These are phyloP conservation scores for Sebastolobus altivelis DNA, from an alignment of 2,797 vertebrate genomes.

Conservation along the genomic window DNA sequence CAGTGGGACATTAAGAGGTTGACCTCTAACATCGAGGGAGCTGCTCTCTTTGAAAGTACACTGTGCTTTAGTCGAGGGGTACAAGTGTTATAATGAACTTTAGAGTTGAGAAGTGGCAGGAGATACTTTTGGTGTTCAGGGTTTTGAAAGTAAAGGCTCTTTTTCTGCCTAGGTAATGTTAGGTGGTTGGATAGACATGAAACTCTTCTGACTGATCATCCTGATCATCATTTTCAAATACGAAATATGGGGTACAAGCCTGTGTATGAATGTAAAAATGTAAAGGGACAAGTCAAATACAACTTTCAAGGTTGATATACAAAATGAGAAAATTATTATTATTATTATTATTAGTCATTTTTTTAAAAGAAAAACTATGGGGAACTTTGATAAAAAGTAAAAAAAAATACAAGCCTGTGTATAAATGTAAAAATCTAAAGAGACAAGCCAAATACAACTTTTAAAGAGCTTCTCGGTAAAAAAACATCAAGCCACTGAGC, in stretches of 20 bases:
- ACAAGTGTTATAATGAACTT: not conserved
- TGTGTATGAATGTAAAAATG: too few species aligned
- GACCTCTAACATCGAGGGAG: slow-evolving; percentile 43
- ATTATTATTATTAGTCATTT: too few species aligned
- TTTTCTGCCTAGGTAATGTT: not conserved
- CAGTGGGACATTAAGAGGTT: slow-evolving; percentile 32
- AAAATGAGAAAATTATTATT: too few species aligned
- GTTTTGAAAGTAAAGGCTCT: not conserved
- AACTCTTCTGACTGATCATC: not conserved
- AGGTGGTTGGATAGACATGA: not conserved
- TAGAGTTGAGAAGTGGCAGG: not conserved
- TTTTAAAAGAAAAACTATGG: not conserved
- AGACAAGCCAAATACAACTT: not conserved
- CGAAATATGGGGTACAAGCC: too few species aligned
- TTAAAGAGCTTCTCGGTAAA: not conserved
- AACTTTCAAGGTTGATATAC: not conserved
- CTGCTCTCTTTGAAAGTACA: slow-evolving; percentile 22
- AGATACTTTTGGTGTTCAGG: not conserved
- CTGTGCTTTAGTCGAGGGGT: slow-evolving; percentile 9
- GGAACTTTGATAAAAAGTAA: not conserved
- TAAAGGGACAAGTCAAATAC: not conserved
- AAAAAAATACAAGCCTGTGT: not conserved
- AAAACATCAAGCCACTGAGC: not conserved
- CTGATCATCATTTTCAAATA: not conserved
- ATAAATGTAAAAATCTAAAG: not conserved